These are phyloP conservation scores for Eueides isabella DNA, from an alignment of 1,140 invertebrate species.

Conservation along the genomic window DNA sequence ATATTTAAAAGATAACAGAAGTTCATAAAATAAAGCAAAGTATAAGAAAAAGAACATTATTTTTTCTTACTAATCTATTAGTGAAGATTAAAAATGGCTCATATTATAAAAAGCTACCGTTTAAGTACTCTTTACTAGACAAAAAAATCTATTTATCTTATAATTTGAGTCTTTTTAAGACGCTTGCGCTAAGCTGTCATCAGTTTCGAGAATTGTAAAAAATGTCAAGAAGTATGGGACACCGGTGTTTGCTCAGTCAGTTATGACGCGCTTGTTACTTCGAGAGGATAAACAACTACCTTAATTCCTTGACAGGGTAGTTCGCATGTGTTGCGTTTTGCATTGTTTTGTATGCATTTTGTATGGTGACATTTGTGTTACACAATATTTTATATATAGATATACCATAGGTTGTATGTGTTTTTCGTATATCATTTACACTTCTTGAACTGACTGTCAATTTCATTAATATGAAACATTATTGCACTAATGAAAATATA, in stretches of 20 bases:
- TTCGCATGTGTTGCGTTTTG: constrained; percentile 54
- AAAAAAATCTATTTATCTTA: constrained; percentile 25
- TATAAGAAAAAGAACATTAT: neutral
- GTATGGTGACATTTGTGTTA: neutral
- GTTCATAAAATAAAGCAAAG: neutral
- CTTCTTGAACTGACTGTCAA: neutral
- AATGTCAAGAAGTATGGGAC: constrained; percentile 59
- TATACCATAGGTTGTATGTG: neutral
- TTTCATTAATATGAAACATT: too few species aligned
- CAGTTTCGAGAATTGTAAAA: constrained; percentile 51
- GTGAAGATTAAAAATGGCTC: constrained; percentile 14
- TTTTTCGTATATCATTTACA: neutral
- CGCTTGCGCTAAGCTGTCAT: constrained; percentile 41
- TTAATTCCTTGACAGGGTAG: constrained; percentile 60
- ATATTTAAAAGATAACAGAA: neutral
- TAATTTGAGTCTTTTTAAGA: constrained; percentile 30
- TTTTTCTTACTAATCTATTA: constrained; percentile 12
- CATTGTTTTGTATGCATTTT: constrained; percentile 43
- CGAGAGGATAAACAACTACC: constrained; percentile 64
- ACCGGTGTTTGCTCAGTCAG: constrained; percentile 56
- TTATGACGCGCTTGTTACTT: constrained; percentile 71
- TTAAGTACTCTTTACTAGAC: constrained; percentile 1
- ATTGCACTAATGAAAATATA: too few species aligned
- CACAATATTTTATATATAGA: neutral
- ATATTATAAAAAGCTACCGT: constrained; percentile 13